Evolutionary conservation across 2,888 invertebrate genomes (phyloP), one percentile per base, ranked within the genome.

Genomic region (Poecilus cupreus): DNA sequence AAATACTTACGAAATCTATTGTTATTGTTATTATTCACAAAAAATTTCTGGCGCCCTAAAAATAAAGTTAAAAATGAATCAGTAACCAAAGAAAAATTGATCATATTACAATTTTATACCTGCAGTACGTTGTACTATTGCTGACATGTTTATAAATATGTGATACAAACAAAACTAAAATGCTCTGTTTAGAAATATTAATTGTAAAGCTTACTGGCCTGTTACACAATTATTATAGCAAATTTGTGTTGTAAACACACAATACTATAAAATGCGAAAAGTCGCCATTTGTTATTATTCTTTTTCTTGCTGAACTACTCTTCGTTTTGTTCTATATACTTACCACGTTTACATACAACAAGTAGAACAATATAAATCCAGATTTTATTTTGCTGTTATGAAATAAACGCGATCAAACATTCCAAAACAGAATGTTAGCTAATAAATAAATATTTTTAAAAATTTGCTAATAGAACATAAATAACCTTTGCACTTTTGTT

Each of bases 221-320:
- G n/a, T 26, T 26, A 5, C 24, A 24, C 60, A 13, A 60, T 60
- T 60, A n/a, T 24, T 60, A 60, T 26, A 43, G 6, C n/a, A 26
- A 24, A 13, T 60, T 54, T 54, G 22, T 60, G 60, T 60, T 26
- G 26, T 32, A 72, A 72, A 72, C 72, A 72, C 43, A 22, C 72
- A 72, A n/a, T n/a, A 11, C 39, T 72, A 72, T 8, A 72, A 68
- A 68, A 68, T 39, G 64, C 18, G n/a, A 68, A 46, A 46, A 2
- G 8, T 24, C 1, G 24, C 72, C 72, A 72, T 72, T 72, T 46
- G 46, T 24, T 22, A 22, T 16, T 46, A 43, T 72, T 72, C 20
- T 72, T 72, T 43, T 46, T 16, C 46, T 72, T 72, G 10, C 39
- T 68, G 37, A 1, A 13, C 26, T 11, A 6, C 26, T 60, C 60